Conservation (phyloP, 2,113 vertebrate species). For the Peromyscus leucopus region DNA sequence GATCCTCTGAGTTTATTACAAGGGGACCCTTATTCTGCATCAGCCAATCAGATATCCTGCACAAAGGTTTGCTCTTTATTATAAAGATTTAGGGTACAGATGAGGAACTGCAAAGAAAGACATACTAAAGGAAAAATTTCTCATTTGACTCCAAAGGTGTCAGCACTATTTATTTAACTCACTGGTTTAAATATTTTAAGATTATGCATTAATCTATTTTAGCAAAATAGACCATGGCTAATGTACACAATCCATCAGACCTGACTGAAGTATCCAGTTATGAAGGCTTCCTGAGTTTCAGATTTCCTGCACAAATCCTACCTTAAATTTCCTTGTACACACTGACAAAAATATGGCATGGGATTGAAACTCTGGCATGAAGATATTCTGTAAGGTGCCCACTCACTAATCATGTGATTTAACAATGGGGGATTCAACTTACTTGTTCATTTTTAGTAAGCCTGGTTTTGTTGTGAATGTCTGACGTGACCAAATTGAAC, state of each 20-base stretch:
- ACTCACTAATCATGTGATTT: background rate
- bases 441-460: constrained; percentile 98
- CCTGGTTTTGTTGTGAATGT: constrained; percentile 99
- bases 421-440: constrained; percentile 59
- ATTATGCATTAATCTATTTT: constrained; percentile 48
- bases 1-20: background rate
- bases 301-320: background rate
- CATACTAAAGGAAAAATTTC: constrained; percentile 34
- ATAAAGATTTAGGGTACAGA: background rate
- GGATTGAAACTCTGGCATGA: background rate
- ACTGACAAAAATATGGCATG: background rate
- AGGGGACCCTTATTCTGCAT: background rate
- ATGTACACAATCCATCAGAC: background rate
- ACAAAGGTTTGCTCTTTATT: background rate
- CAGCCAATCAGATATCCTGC: background rate
- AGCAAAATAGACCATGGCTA: background rate
- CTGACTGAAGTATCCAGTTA: constrained; percentile 57
- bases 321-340: constrained; percentile 38
- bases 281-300: background rate
- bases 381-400: background rate
- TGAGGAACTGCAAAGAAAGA: background rate
- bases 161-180: background rate
- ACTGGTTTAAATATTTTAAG: background rate
- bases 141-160: background rate
- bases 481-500: constrained; percentile 97